Evolutionary conservation across 2,113 vertebrate species (phyloP), one percentile per base, ranked within the genome.

Genomic region (Octodon degus): DNA sequence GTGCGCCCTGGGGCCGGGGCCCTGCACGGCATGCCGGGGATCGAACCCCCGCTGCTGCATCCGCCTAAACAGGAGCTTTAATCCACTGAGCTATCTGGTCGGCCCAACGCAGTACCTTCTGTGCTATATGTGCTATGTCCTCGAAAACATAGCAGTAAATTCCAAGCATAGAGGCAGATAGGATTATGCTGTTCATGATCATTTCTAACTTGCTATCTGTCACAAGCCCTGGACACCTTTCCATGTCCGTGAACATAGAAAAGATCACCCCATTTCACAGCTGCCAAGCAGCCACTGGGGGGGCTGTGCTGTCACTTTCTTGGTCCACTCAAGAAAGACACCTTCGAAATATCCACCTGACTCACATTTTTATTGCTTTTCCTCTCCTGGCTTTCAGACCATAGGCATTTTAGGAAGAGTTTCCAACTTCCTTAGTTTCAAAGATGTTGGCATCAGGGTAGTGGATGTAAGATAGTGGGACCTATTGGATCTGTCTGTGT

Each of bases 101-200:
- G 55, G 14, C 16, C 55, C 55, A 58, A 19, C 16, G 19, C 7
- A 9, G 40, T 7, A 24, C 70, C 37, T 82, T 43, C 43, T 2
- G 0, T 0, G 5, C 67, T 32, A 11, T 9, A 20, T 34, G 27
- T 40, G 53, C 3, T n/a, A 19, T 2, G 27, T 12, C 68, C 7
- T 40, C 24, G 55, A 86, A 62, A 92, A 40, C 50, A 20, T 0
- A 7, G 17, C 53, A n/a, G 32, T 11, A 4, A 16, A 37, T 27
- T n/a, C 55, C 22, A 37, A 4, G 9, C 16, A 2, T 1, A 2
- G 43, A 1, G 4, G 34, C 81, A 62, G 25, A 14, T 4, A 40
- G 58, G 67, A 62, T 17, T 47, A 22, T 1, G 8, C 30, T 22
- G 1, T 24, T 87, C 5, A 14, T 1, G 16, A 2, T 37, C 40